Evolutionary conservation across 2,797 vertebrate genomes (phyloP).

Genomic region (Tenualosa ilisha): DNA sequence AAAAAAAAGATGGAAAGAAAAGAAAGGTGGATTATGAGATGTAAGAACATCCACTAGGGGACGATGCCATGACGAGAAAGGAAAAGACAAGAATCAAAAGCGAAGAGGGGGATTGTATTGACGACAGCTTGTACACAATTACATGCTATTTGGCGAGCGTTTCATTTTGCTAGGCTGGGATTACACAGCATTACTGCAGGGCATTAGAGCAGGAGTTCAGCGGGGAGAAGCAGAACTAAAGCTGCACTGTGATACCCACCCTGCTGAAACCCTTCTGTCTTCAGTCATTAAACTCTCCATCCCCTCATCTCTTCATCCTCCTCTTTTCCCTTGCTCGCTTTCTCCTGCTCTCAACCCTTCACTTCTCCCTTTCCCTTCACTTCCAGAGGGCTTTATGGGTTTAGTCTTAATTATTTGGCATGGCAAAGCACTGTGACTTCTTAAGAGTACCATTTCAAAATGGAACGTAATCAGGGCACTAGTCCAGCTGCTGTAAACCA

Average conservation of each 20-base stretch:
- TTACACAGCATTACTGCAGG: constrained; percentile 34
- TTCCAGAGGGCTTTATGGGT: neutral
- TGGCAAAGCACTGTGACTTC: neutral
- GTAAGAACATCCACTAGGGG: neutral
- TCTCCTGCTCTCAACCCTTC: neutral
- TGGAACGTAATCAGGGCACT: neutral
- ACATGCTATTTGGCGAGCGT: constrained; percentile 28
- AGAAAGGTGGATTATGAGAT: neutral
- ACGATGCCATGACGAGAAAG: neutral
- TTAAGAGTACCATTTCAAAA: constrained; percentile 19
- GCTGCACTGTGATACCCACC: constrained; percentile 6
- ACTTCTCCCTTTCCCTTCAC: neutral
- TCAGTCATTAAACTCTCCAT: neutral
- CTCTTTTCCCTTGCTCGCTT: neutral
- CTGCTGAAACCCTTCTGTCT: neutral
- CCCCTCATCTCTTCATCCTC: neutral
- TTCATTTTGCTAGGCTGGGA: constrained; percentile 32
- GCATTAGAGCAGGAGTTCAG: constrained; percentile 5
- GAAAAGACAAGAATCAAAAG: neutral
- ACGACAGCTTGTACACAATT: constrained; percentile 27
- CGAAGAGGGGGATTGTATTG: neutral
- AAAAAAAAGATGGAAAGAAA: neutral
- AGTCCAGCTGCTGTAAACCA: constrained; percentile 10
- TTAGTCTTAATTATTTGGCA: constrained; percentile 8
- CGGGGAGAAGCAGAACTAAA: neutral